Evolutionary conservation across 64 coral and sea anemone species (phyloP).

Genomic region (Dendrophyllia cribrosa): DNA sequence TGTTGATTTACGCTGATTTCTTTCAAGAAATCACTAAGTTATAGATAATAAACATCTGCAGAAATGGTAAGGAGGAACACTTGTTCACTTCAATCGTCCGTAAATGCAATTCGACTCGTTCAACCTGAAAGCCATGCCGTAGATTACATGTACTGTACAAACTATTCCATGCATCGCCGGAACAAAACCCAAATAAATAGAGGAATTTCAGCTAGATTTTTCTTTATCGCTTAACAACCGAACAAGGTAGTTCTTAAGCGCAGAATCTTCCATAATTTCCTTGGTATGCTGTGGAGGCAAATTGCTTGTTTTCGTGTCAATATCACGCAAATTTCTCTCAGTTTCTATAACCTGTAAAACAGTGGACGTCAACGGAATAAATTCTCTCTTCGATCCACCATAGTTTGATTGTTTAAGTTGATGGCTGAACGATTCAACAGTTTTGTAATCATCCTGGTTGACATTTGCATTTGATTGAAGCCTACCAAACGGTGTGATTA

Average conservation of each 20-base stretch:
- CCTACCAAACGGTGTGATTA: slow-evolving; percentile 34
- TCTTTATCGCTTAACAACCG: neutral
- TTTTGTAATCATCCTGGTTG: neutral
- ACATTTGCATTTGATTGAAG: neutral
- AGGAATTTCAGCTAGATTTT: neutral
- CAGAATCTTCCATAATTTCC: slow-evolving; percentile 14
- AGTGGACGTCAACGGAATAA: neutral
- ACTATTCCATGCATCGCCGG: neutral
- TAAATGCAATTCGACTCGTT: too few relatives aligned
- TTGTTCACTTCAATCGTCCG: too few relatives aligned
- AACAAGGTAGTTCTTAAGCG: slow-evolving; percentile 8
- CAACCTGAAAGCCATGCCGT: too few relatives aligned
- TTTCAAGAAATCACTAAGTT: too few relatives aligned
- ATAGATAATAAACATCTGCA: too few relatives aligned
- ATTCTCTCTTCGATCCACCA: neutral
- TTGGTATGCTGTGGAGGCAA: neutral
- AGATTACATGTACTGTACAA: too few relatives aligned
- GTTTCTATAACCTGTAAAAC: slow-evolving; percentile 16
- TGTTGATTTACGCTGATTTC: too few relatives aligned
- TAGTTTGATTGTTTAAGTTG: neutral
- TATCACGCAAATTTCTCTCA: neutral
- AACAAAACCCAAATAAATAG: neutral
- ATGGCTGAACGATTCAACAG: neutral
- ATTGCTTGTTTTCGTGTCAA: neutral
- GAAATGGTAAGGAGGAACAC: too few relatives aligned